Evolutionary conservation across 2,888 invertebrate species (phyloP).

Genomic region (Athripsodes cinereus): DNA sequence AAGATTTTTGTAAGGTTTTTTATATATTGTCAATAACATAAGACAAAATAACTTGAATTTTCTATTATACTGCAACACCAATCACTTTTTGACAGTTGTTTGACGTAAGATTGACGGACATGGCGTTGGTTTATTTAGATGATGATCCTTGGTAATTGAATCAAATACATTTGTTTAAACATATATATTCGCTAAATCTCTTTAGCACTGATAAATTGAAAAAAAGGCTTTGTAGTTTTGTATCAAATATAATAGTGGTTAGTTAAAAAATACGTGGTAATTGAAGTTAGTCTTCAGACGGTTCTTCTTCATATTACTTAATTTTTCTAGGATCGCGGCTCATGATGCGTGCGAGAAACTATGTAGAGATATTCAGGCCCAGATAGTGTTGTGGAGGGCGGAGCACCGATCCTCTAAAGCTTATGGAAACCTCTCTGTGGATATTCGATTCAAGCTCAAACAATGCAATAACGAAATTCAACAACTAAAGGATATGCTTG

Average conservation of each 20-base stretch:
- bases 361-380: constrained; percentile 56
- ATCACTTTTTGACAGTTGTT: background rate
- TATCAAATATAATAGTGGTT: background rate
- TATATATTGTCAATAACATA: no score
- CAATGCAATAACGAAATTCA: constrained; percentile 55
- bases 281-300: no score
- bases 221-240: background rate
- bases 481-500: constrained; percentile 52
- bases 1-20: no score
- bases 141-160: constrained; percentile 25
- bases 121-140: constrained; percentile 25
- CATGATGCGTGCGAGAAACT: constrained; percentile 61
- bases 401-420: constrained; percentile 47
- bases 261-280: no score
- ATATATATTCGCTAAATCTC: background rate
- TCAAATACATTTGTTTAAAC: background rate
- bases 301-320: no score
- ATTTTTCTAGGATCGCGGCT: constrained; percentile 51
- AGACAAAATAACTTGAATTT: no score
- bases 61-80: no score
- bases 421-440: constrained; percentile 53
- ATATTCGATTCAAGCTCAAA: constrained; percentile 53
- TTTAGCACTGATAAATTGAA: no score
- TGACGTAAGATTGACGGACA: constrained; percentile 4
- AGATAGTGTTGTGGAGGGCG: constrained; percentile 50